Percentiles rank a stretch among this genome's conserved stretches.
phyloP scores from a whole-genome alignment of 2,113 vertebrate genomes.

The Talpa occidentalis region DNA sequence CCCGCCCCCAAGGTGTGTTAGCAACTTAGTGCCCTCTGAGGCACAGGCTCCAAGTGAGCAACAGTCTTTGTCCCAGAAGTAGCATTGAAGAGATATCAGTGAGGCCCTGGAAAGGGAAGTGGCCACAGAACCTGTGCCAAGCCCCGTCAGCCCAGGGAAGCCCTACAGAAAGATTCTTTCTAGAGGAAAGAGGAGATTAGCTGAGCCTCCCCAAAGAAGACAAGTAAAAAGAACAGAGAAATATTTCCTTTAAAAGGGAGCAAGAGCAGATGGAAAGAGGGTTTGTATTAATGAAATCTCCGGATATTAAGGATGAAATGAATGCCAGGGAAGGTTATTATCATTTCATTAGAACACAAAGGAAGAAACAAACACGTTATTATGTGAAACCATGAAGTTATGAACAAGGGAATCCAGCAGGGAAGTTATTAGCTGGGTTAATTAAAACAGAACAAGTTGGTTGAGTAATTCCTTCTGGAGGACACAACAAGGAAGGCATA shows the following conservation, averaged over 20 bases:
- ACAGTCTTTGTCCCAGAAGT: constrained; percentile 6
- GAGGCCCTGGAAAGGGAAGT: constrained; percentile 58
- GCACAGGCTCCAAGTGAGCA: background rate
- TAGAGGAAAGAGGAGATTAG: constrained; percentile 66
- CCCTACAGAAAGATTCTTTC: constrained; percentile 66
- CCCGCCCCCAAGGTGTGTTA: background rate
- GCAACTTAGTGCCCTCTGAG: background rate
- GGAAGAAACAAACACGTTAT: constrained; percentile 82
- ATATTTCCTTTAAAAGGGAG: constrained; percentile 79
- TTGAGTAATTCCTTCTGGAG: constrained; percentile 80
- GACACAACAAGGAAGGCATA: constrained; percentile 74
- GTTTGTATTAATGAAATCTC: constrained; percentile 83
- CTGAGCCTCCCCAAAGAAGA: constrained; percentile 76
- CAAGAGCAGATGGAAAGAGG: constrained; percentile 81
- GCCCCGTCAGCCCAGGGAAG: constrained; percentile 37
- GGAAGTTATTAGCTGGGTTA: constrained; percentile 83
- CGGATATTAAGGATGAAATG: constrained; percentile 79
- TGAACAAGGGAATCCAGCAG: constrained; percentile 80
- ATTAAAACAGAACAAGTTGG: constrained; percentile 80
- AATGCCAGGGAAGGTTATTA: constrained; percentile 82
- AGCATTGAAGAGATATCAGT: background rate
- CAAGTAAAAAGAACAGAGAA: constrained; percentile 73
- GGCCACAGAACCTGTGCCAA: constrained; percentile 58
- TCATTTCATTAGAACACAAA: constrained; percentile 83
- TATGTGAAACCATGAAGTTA: constrained; percentile 82